These are phyloP conservation scores for Prunella strophiata DNA, from an alignment of 2,797 vertebrate species.

Conservation along the genomic window DNA sequence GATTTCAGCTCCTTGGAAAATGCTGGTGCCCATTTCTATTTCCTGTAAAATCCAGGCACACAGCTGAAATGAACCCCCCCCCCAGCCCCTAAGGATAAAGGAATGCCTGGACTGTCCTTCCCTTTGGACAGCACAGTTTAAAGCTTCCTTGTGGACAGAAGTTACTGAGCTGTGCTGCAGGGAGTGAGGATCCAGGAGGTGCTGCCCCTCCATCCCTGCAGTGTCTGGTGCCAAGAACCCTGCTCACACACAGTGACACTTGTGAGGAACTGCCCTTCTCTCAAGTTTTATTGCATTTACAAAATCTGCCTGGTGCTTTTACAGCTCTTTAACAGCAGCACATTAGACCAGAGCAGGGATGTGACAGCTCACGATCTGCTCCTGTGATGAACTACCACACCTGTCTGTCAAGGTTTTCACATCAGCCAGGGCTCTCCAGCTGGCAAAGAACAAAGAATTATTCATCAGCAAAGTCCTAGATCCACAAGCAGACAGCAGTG, in stretches of 20 bases:
- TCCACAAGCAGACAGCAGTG: not conserved
- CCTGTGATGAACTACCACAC: not conserved
- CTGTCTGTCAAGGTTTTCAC: not conserved
- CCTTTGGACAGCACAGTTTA: not conserved
- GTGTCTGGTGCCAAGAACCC: fast-evolving
- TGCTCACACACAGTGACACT: not conserved
- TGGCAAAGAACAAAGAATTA: not conserved
- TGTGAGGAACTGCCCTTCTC: not conserved
- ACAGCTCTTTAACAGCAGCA: not conserved
- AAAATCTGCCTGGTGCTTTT: not conserved
- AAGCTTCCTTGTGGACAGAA: not conserved
- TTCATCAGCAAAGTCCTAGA: not conserved
- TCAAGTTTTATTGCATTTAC: not conserved
- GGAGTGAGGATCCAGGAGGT: not conserved
- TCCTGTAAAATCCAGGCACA: not conserved
- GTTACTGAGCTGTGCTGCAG: not conserved
- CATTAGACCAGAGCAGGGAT: not conserved
- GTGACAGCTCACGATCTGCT: not conserved
- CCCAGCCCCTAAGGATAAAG: not conserved
- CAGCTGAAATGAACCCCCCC: fast-evolving
- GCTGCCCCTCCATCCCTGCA: not conserved
- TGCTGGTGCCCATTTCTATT: not conserved
- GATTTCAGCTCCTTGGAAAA: not conserved
- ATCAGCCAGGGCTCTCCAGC: not conserved
- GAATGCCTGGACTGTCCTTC: not conserved